Percentiles rank a stretch among this genome's conserved stretches.
These are phyloP conservation scores for Ophthalmolycus amberensis DNA, from an alignment of 2,113 vertebrate genomes.

Conservation along the genomic window DNA sequence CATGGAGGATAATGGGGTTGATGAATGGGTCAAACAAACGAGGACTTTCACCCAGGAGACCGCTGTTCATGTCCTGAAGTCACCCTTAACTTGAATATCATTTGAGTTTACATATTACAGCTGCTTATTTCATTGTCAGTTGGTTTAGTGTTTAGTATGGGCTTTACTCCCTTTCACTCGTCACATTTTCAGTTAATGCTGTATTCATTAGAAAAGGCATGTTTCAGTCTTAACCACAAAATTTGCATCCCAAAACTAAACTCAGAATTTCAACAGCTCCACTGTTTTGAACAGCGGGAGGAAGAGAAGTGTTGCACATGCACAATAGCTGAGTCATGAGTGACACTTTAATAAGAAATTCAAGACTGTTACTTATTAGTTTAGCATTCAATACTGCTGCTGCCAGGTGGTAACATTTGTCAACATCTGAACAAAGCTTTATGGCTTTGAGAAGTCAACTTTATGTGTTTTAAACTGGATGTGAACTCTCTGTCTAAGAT, in stretches of 20 bases:
- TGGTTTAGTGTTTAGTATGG: background rate
- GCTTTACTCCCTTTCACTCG: background rate
- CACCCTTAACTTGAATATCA: background rate
- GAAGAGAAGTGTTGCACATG: background rate
- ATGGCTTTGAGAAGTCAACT: background rate
- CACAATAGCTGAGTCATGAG: conserved; percentile 36
- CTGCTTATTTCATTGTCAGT: background rate
- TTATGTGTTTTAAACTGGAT: background rate
- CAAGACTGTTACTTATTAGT: background rate
- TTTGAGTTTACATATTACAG: background rate
- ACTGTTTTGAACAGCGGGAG: conserved; percentile 12
- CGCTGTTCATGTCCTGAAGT: background rate
- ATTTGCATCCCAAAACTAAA: conserved; percentile 75
- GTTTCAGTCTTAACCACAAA: conserved; percentile 30
- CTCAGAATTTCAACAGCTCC: conserved; percentile 38
- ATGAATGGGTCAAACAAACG: background rate
- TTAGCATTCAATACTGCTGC: background rate
- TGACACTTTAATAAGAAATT: background rate
- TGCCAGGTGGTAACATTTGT: background rate
- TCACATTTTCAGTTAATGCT: conserved; percentile 4
- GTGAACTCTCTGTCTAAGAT: background rate
- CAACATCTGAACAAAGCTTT: background rate
- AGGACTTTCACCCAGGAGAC: background rate
- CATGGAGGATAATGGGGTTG: background rate
- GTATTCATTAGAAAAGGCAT: conserved; percentile 33